phyloP scores from a whole-genome alignment of 2,797 vertebrate genomes.

The Enteromius paludinosus region DNA sequence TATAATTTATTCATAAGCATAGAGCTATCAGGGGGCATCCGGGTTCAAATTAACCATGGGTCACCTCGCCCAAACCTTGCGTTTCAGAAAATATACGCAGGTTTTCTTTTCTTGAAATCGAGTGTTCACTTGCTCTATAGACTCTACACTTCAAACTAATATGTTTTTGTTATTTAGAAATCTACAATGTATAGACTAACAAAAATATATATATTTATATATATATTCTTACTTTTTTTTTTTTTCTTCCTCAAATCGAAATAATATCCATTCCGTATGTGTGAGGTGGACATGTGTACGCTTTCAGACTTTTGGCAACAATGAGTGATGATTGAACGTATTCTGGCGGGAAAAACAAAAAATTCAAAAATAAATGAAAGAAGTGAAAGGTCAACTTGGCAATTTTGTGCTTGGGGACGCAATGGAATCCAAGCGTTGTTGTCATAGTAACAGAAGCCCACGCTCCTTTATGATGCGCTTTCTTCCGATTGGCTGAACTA shows the following conservation, averaged over 20 bases:
- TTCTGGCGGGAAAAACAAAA: neutral
- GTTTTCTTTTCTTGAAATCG: conserved; percentile 10
- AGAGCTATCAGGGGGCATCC: conserved; percentile 9
- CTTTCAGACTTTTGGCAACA: conserved; percentile 63
- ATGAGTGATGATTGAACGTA: neutral
- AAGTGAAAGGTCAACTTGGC: conserved; percentile 43
- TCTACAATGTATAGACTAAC: conserved; percentile 90
- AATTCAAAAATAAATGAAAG: neutral
- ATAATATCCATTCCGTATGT: conserved; percentile 77
- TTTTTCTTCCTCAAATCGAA: conserved; percentile 74
- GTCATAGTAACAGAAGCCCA: conserved; percentile 28
- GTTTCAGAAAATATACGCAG: conserved; percentile 45
- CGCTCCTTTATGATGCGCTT: neutral
- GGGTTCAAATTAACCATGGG: conserved; percentile 1
- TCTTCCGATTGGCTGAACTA: conserved; percentile 38
- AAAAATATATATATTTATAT: conserved; percentile 79
- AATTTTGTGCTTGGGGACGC: conserved; percentile 33
- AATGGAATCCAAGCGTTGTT: conserved; percentile 26
- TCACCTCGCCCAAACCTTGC: conserved; percentile 8
- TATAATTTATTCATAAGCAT: conserved; percentile 2
- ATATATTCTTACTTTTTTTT: conserved; percentile 76
- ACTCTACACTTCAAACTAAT: conserved; percentile 85
- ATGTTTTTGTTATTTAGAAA: conserved; percentile 81
- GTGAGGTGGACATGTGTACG: conserved; percentile 78
- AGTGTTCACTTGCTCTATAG: conserved; percentile 77